Percentiles rank a stretch among this genome's conserved stretches.
Conservation (phyloP, 2,113 vertebrate species). For the Campylomormyrus numenius region DNA sequence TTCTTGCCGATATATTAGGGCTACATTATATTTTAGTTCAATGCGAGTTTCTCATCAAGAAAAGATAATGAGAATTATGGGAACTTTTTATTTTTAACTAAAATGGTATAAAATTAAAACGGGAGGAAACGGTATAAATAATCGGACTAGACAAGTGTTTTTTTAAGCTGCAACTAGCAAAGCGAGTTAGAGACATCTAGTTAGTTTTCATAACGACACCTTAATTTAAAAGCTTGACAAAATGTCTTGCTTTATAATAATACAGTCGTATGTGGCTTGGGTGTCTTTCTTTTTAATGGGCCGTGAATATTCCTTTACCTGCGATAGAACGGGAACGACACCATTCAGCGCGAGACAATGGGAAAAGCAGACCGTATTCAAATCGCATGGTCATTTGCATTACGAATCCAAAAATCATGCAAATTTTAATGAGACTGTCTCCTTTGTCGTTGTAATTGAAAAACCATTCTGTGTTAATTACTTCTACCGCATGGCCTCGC, state of each 20-base stretch:
- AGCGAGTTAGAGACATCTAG: not conserved
- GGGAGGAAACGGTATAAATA: not conserved
- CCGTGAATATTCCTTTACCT: slow-evolving; percentile 66
- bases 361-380: slow-evolving; percentile 63
- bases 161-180: not conserved
- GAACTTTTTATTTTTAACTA: not conserved
- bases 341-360: slow-evolving; percentile 58
- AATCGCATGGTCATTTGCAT: slow-evolving; percentile 70
- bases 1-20: not conserved
- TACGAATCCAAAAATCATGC: slow-evolving; percentile 57
- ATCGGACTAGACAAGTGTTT: not conserved
- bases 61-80: not conserved
- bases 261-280: slow-evolving; percentile 35
- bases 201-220: not conserved
- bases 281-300: slow-evolving; percentile 54
- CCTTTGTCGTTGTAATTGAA: slow-evolving; percentile 49
- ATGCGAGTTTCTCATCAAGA: not conserved
- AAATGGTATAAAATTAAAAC: not conserved
- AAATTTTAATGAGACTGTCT: slow-evolving; percentile 67
- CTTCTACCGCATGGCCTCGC: slow-evolving; percentile 54
- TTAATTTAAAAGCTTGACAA: not conserved
- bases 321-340: slow-evolving; percentile 55
- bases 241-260: slow-evolving; percentile 15
- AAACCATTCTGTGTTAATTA: slow-evolving; percentile 52
- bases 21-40: not conserved